These are phyloP conservation scores for Crocidura indochinensis DNA, from an alignment of 2,797 vertebrate genomes.

Conservation along the genomic window DNA sequence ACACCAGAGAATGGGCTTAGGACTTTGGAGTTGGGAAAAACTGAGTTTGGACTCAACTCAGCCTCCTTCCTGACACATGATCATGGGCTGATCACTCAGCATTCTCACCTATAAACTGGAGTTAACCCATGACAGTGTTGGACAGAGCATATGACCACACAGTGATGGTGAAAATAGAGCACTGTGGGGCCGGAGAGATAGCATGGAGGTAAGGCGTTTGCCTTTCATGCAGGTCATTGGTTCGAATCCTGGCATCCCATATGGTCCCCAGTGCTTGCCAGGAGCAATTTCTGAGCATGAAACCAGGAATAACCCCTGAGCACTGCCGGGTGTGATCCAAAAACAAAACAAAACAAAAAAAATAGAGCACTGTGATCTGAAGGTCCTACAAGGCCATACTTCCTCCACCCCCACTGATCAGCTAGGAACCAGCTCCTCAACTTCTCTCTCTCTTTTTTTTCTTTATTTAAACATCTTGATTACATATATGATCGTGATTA, in stretches of 20 bases:
- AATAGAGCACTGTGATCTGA: neutral
- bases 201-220: too few relatives aligned
- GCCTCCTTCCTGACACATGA: neutral
- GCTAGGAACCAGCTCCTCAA: neutral
- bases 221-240: too few relatives aligned
- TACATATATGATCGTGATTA: too few relatives aligned
- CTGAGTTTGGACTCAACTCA: neutral
- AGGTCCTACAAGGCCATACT: neutral
- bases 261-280: too few relatives aligned
- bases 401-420: neutral
- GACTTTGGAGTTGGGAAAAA: neutral
- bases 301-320: too few relatives aligned
- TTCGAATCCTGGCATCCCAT: too few relatives aligned
- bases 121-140: neutral
- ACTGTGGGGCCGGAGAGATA: too few relatives aligned
- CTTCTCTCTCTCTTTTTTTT: too few relatives aligned
- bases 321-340: too few relatives aligned
- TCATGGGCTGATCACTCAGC: neutral
- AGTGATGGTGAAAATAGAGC: neutral
- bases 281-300: too few relatives aligned
- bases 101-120: slow-evolving; percentile 16
- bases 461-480: too few relatives aligned
- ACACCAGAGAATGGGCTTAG: neutral
- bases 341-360: too few relatives aligned
- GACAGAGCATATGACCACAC: neutral